Percentiles rank a stretch among this genome's conserved stretches.
Evolutionary conservation across 2,113 vertebrate species (phyloP).

Genomic region (Ammodytes marinus): DNA sequence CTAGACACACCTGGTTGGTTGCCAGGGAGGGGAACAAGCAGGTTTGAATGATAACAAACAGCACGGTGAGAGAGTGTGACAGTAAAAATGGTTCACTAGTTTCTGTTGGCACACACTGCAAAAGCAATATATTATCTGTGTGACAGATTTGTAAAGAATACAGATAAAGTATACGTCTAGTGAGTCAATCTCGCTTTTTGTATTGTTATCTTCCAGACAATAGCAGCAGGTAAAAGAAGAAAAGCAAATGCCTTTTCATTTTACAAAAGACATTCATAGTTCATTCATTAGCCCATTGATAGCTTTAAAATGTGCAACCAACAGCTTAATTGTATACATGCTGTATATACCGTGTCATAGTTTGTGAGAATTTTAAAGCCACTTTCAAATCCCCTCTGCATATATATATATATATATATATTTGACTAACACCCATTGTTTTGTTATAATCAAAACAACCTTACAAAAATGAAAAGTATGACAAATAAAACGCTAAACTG

Average conservation of each 20-base stretch:
- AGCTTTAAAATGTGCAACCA: not conserved
- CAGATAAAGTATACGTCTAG: not conserved
- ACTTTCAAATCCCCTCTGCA: not conserved
- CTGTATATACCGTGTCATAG: not conserved
- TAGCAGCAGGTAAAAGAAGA: not conserved
- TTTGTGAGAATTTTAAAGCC: not conserved
- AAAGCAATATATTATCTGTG: slow-evolving; percentile 7
- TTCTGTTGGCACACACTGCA: slow-evolving; percentile 65
- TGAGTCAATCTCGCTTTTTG: not conserved
- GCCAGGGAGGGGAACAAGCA: slow-evolving; percentile 55
- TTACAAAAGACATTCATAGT: not conserved
- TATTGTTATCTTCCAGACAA: not conserved
- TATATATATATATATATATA: not conserved
- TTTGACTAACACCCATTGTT: accelerated
- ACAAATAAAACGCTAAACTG: not conserved
- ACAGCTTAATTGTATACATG: not conserved
- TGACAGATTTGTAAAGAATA: not conserved
- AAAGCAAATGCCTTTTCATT: not conserved
- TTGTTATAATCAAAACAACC: not conserved
- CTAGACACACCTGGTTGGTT: slow-evolving; percentile 71
- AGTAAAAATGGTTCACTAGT: slow-evolving; percentile 41
- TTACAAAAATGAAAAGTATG: not conserved
- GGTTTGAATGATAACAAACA: slow-evolving; percentile 70
- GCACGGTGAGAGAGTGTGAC: slow-evolving; percentile 15
- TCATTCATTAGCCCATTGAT: not conserved